A percentile compares a stretch with the other conserved stretches of the same genome.
phyloP scores from a whole-genome alignment of 2,113 vertebrate genomes.

The Nymphicus hollandicus region DNA sequence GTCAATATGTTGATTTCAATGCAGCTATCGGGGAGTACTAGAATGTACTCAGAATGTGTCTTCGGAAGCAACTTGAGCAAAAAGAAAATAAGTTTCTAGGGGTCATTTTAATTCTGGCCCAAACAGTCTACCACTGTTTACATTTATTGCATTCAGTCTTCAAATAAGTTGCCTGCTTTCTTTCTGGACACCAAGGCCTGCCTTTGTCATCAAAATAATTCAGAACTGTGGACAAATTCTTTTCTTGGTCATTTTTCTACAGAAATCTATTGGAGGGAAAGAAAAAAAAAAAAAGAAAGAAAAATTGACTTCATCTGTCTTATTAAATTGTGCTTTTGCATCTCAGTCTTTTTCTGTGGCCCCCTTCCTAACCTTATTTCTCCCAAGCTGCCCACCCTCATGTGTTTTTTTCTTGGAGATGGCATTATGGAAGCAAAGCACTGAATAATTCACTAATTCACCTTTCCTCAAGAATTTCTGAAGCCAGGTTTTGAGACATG shows the following conservation, averaged over 20 bases:
- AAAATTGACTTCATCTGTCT: not conserved
- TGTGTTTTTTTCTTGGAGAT: not conserved
- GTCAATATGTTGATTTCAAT: not conserved
- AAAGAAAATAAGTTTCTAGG: not conserved
- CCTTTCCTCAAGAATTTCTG: not conserved
- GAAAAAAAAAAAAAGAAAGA: not conserved
- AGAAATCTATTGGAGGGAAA: not conserved
- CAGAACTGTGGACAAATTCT: not conserved
- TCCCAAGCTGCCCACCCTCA: not conserved
- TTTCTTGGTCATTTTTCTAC: not conserved
- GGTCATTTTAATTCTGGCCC: not conserved
- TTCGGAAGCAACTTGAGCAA: not conserved
- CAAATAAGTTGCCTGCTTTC: not conserved
- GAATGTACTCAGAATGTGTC: not conserved
- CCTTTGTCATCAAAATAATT: not conserved
- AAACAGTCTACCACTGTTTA: not conserved
- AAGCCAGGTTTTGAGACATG: not conserved
- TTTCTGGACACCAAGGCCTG: not conserved
- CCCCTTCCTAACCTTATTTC: not conserved
- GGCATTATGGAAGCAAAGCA: not conserved
- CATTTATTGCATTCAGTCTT: not conserved
- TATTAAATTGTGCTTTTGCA: not conserved
- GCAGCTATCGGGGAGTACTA: not conserved
- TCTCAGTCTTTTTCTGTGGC: not conserved
- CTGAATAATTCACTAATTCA: not conserved